Conservation (phyloP, 2,113 vertebrate species). For the Oostethus manadensis region DNA sequence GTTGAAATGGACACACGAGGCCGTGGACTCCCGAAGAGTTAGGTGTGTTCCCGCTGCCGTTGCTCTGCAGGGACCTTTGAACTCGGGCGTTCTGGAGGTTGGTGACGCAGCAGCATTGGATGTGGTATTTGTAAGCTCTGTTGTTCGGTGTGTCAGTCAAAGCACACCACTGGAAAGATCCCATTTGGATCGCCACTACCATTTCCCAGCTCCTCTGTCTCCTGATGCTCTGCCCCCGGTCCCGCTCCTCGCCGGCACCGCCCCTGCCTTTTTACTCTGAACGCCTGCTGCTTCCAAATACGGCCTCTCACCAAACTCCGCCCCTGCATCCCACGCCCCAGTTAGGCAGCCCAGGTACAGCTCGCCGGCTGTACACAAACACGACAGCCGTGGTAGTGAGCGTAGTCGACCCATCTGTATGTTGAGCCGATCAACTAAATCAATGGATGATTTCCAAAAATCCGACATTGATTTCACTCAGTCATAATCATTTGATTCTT, state of each 20-base stretch:
- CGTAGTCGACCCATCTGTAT: constrained; percentile 46
- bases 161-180: constrained; percentile 9
- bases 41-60: constrained; percentile 6
- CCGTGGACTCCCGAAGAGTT: background rate
- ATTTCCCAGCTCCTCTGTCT: constrained; percentile 60
- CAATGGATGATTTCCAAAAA: constrained; percentile 51
- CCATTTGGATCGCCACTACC: constrained; percentile 28
- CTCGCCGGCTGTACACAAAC: constrained; percentile 23
- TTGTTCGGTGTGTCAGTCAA: background rate
- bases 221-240: constrained; percentile 47
- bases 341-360: constrained; percentile 23
- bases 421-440: constrained; percentile 56
- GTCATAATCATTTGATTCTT: constrained; percentile 52
- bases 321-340: constrained; percentile 5
- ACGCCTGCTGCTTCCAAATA: constrained; percentile 55
- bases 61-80: background rate
- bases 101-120: constrained; percentile 1
- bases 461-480: constrained; percentile 57
- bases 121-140: background rate
- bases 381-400: constrained; percentile 27
- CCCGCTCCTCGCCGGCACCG: constrained; percentile 13
- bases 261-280: constrained; percentile 37
- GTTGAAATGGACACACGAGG: no score
- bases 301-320: constrained; percentile 37
- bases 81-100: constrained; percentile 21